Evolutionary conservation across 2,113 vertebrate genomes (phyloP), one percentile per base, ranked within the genome.

Genomic region (Neotragus pygmaeus): DNA sequence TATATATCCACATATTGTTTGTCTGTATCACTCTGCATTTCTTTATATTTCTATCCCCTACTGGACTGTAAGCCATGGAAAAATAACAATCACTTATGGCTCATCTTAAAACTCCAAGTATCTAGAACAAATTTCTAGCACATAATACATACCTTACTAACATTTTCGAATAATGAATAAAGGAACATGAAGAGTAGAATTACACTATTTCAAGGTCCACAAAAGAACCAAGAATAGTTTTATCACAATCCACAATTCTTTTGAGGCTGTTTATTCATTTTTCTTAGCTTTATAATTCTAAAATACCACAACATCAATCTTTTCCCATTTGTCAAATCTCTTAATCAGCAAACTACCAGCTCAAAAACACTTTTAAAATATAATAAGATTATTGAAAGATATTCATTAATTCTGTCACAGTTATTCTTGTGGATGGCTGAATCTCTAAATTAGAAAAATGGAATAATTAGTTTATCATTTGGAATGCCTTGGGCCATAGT

Each of bases 381-480:
- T 23, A 82, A 85, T 85, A 96, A 96, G 23, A 64, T 89, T 75
- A 58, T 51, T 84, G 5, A 88, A 28, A 28, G 58, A 93, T 87
- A 77, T n/a, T 53, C 83, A 89, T 89, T 88, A 93, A 91, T 45
- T 53, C 66, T n/a, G n/a, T 91, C 64, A 82, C 3, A 86, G 60
- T 64, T 96, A 88, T 66, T 85, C 92, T 91, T 85, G 9, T 88
- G n/a, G 45, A 39, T 91, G 51, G 9, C 11, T 93, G 57, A 80
- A 88, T 64, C 13, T 57, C 60, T 93, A 88, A 87, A 87, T 94
- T 86, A 77, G 83, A 96, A 93, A 91, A 87, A 89, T 86, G 19
- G 33, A 47, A 86, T 86, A 70, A 70, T 90, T 90, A 77, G 57
- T 83, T 90, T 88, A 94, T 70, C 36, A 92, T 86, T 94, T 78